Base-by-base conservation (phyloP, 2,113 vertebrate genomes). In the Prionailurus bengalensis region DNA sequence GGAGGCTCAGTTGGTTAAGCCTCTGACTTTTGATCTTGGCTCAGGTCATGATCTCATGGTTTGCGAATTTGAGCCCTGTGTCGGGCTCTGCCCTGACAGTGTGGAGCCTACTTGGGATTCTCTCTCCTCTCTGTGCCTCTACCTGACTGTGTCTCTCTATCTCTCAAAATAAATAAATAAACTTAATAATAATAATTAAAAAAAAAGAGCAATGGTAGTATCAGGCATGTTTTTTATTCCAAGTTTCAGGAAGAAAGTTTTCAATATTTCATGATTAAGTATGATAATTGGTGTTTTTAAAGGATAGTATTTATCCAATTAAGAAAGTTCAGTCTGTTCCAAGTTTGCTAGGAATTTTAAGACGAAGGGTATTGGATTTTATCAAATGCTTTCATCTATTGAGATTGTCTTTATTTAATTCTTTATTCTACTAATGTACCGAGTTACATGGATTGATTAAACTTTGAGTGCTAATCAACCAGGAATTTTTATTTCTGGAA, bases 281-380 rank as follows among this genome's bases (percentile, higher is more conserved):
- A 71, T 65, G 3, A 71, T 93, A 83, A 53, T 70, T 81, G 42
- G 55, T 39, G 15, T 27, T 79, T 95, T 89, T 83, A 42, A 78
- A 58, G 36, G 25, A 39, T 66, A 39, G 3, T 55, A 31, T 66
- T 45, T 91, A 73, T 51, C 27, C 14, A 79, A 11, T 70, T 81
- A 91, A 88, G 39, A 94, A 33, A 48, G 23, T 21, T 87, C 53
- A 84, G 8, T 89, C 4, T 70, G 70, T 76, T 93, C 48, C 33
- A 95, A 87, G n/a, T 78, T 93, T 87, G 14, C 66, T 87, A 79
- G 42, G 42, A 65, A 27, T 71, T 83, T 96, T 48, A 87, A 81
- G 82, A 27, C 33, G 23, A 48, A 76, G 2, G 0, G 12, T 66
- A 8, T 45, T 95, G 16, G 33, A 84, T 91, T 96, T 95, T 83